These are phyloP conservation scores for Sapayoa aenigma DNA, from an alignment of 2,113 vertebrate genomes.

Conservation along the genomic window DNA sequence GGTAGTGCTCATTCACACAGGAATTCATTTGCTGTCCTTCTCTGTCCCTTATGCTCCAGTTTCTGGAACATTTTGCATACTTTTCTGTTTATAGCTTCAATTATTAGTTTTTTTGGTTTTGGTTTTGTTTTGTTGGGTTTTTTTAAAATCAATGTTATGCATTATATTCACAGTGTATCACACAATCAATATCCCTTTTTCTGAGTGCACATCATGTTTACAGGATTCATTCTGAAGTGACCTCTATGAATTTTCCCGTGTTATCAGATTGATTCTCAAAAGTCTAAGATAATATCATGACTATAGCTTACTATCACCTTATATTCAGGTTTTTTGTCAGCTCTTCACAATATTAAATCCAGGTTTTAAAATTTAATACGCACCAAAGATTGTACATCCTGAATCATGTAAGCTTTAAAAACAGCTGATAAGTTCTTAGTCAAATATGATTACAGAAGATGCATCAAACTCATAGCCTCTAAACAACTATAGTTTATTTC, in stretches of 20 bases:
- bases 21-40: not conserved
- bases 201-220: not conserved
- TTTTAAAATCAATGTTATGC: fast-evolving
- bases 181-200: not conserved
- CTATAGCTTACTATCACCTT: not conserved
- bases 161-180: not conserved
- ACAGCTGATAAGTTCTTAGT: not conserved
- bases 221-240: not conserved
- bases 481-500: not conserved
- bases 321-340: not conserved
- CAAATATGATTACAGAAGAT: not conserved
- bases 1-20: not conserved
- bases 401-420: not conserved
- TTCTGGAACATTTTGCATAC: not conserved
- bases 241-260: not conserved
- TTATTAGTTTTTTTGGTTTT: not conserved
- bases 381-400: not conserved
- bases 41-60: not conserved
- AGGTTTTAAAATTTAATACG: not conserved
- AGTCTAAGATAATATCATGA: not conserved
- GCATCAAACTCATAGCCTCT: not conserved
- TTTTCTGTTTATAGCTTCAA: not conserved
- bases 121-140: not conserved
- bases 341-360: not conserved
- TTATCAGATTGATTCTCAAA: not conserved